Evolutionary conservation across 2,113 vertebrate species (phyloP).

Genomic region (Polyodon spathula): DNA sequence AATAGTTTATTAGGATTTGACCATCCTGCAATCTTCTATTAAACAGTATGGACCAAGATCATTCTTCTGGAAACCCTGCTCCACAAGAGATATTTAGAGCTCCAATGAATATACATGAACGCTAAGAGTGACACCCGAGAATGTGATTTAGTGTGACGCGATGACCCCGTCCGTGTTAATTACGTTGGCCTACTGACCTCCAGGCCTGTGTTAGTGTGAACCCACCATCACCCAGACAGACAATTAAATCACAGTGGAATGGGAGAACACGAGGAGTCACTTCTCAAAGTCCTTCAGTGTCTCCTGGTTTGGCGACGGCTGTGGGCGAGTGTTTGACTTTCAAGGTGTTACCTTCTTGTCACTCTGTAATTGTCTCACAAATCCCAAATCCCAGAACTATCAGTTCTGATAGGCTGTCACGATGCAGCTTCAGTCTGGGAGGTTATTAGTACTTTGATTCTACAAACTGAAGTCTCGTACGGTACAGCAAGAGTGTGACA

Average conservation of each 20-base stretch:
- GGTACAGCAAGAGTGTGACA: no score
- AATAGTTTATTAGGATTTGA: constrained; percentile 3
- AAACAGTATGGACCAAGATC: constrained; percentile 44
- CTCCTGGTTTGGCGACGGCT: no score
- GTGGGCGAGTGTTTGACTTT: no score
- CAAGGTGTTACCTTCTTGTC: no score
- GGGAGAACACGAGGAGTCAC: constrained; percentile 1
- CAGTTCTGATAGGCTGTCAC: no score
- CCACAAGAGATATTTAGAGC: constrained; percentile 57
- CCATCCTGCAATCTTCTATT: background rate
- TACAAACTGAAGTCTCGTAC: no score
- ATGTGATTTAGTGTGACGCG: constrained; percentile 69
- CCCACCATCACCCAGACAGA: constrained; percentile 55
- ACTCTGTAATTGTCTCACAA: no score
- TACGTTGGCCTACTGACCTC: constrained; percentile 60
- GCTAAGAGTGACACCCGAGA: constrained; percentile 45
- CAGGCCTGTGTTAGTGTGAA: constrained; percentile 37
- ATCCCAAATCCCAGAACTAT: no score
- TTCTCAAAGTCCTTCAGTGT: no score
- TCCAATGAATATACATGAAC: constrained; percentile 69
- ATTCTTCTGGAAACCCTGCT: constrained; percentile 35
- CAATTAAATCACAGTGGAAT: constrained; percentile 63
- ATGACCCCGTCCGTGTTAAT: constrained; percentile 59
- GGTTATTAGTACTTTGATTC: no score
- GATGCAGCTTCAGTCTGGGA: no score